phyloP scores from a whole-genome alignment of 1,140 invertebrate genomes.

The Nebria ingens region DNA sequence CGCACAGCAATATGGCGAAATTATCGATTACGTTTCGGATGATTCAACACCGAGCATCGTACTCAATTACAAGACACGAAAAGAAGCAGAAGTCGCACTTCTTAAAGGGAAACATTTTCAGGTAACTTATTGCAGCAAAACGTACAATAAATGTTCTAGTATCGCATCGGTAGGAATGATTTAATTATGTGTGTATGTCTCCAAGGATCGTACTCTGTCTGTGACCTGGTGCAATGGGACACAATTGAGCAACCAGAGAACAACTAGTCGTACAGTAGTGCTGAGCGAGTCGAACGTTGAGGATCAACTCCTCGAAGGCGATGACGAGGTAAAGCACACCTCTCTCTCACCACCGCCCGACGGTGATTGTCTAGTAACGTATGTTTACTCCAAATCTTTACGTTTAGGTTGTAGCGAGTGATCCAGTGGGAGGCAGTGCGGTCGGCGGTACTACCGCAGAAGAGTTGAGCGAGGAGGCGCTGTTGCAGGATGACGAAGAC shows the following conservation, averaged over 20 bases:
- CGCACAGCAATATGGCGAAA: slow-evolving; percentile 59
- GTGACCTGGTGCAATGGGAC: slow-evolving; percentile 29
- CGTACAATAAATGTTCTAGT: not conserved
- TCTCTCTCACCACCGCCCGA: not conserved
- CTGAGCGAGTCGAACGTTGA: slow-evolving; percentile 33
- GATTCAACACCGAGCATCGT: slow-evolving; percentile 54
- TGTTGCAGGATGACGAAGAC: slow-evolving; percentile 45
- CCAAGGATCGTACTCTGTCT: slow-evolving; percentile 31
- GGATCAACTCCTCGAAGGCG: slow-evolving; percentile 35
- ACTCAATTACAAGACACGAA: slow-evolving; percentile 59
- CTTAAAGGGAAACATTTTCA: slow-evolving; percentile 55
- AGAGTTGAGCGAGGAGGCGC: slow-evolving; percentile 32
- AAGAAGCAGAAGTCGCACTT: slow-evolving; percentile 60
- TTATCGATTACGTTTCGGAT: slow-evolving; percentile 56
- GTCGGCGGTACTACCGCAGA: too few relatives aligned
- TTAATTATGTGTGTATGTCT: slow-evolving; percentile 16
- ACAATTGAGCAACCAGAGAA: slow-evolving; percentile 18
- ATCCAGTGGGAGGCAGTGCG: slow-evolving; percentile 23
- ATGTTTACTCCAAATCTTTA: too few relatives aligned
- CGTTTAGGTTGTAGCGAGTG: not conserved
- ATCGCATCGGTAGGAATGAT: too few relatives aligned
- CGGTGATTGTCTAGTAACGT: too few relatives aligned
- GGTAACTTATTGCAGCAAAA: slow-evolving; percentile 24
- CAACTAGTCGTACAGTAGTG: slow-evolving; percentile 25
- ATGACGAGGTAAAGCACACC: slow-evolving; percentile 31